Evolutionary conservation across 2,888 invertebrate genomes (phyloP).

Genomic region (Cremastinae sp.): DNA sequence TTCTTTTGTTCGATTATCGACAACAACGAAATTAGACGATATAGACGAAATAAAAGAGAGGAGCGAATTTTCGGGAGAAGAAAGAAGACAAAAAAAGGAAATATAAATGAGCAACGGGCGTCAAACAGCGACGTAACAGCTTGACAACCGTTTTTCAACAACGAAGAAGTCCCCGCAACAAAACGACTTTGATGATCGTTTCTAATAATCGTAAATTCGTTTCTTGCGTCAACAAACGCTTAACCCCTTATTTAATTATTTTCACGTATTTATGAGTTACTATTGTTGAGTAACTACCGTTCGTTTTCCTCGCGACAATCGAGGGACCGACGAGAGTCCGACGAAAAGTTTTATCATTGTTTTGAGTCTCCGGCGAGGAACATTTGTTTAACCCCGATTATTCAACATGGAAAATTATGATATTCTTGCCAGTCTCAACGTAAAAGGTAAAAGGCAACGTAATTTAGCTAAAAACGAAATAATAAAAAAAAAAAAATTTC

Average conservation of each 20-base stretch:
- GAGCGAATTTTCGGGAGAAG: conserved; percentile 8
- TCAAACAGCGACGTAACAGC: conserved; percentile 61
- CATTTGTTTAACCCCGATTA: not conserved
- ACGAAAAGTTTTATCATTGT: conserved; percentile 9
- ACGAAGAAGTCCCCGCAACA: conserved; percentile 68
- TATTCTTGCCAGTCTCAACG: conserved; percentile 62
- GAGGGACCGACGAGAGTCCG: not conserved
- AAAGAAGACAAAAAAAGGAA: conserved; percentile 44
- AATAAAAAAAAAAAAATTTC: too few species aligned
- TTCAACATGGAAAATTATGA: conserved; percentile 66
- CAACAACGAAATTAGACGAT: conserved; percentile 30
- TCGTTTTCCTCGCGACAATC: conserved; percentile 32
- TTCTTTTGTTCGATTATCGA: conserved; percentile 57
- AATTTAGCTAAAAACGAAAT: conserved; percentile 11
- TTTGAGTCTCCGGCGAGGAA: conserved; percentile 22
- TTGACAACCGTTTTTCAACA: conserved; percentile 65
- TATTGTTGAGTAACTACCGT: conserved; percentile 62
- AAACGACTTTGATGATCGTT: conserved; percentile 61
- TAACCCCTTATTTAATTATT: conserved; percentile 63
- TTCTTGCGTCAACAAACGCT: conserved; percentile 41
- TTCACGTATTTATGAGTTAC: conserved; percentile 45
- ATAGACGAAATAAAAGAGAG: conserved; percentile 33
- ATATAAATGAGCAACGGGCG: conserved; percentile 59
- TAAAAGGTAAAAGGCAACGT: conserved; percentile 69
- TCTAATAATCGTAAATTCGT: conserved; percentile 65